Evolutionary conservation across 2,113 vertebrate species (phyloP).

Genomic region (Mionectes macconnelli): DNA sequence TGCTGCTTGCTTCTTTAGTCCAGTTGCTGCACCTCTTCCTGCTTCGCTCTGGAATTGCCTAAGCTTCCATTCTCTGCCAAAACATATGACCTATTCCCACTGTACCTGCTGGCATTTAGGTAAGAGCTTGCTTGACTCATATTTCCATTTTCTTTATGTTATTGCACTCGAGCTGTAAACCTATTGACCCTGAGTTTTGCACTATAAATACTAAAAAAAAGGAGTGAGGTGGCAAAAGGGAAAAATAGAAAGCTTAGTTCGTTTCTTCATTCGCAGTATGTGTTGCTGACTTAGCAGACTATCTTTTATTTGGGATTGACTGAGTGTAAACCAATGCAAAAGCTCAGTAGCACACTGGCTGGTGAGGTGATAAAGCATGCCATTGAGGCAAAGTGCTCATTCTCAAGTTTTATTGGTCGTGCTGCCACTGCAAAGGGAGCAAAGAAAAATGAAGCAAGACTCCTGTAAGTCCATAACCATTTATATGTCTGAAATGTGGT

Average conservation of each 20-base stretch:
- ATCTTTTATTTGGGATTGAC: not conserved
- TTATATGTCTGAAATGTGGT: not conserved
- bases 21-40: slow-evolving; percentile 45
- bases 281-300: not conserved
- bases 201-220: not conserved
- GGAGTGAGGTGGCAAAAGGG: not conserved
- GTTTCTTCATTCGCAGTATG: not conserved
- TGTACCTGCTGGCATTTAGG: slow-evolving; percentile 46
- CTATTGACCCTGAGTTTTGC: not conserved
- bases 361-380: not conserved
- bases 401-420: not conserved
- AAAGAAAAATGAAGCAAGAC: not conserved
- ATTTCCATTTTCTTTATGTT: not conserved
- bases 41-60: slow-evolving; percentile 46
- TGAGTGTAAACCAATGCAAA: not conserved
- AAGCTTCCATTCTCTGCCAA: slow-evolving; percentile 39
- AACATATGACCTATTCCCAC: not conserved
- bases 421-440: not conserved
- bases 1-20: slow-evolving; percentile 50
- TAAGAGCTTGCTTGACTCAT: not conserved
- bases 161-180: not conserved
- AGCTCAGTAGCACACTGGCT: not conserved
- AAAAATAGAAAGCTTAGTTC: not conserved
- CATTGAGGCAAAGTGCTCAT: not conserved
- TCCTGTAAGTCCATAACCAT: not conserved